Conservation (phyloP, 2,113 vertebrate genomes). For the Centropus bengalensis region DNA sequence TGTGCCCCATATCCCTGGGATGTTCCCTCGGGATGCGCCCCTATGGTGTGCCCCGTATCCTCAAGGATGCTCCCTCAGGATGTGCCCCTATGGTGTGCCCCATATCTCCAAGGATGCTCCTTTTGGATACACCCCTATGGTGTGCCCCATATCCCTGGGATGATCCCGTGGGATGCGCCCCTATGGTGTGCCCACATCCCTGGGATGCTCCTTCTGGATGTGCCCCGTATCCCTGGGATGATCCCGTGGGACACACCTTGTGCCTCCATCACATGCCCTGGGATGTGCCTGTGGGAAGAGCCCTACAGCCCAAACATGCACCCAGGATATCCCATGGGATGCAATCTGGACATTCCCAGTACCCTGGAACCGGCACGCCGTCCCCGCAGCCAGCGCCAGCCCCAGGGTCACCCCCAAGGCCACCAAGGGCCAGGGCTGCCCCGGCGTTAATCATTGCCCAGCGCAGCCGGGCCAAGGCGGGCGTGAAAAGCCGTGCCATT, state of each 20-base stretch:
- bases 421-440: neutral
- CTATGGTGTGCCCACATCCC: too few relatives aligned
- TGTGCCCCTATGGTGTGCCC: neutral
- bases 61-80: neutral
- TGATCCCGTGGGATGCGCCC: neutral
- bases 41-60: neutral
- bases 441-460: neutral
- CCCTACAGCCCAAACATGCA: too few relatives aligned
- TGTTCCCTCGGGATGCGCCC: too few relatives aligned
- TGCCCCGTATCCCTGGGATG: neutral
- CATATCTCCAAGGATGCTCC: neutral
- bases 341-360: too few relatives aligned
- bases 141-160: neutral
- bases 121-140: neutral
- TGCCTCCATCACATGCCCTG: too few relatives aligned
- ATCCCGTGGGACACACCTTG: fast-evolving
- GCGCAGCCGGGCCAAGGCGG: neutral
- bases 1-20: neutral
- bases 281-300: too few relatives aligned
- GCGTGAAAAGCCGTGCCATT: neutral
- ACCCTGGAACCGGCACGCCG: too few relatives aligned
- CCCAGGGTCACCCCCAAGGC: fast-evolving
- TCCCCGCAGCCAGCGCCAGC: neutral
- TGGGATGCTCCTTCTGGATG: neutral
- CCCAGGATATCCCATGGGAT: too few relatives aligned